Evolutionary conservation across 2,113 vertebrate species (phyloP), one percentile per base, ranked within the genome.

Genomic region (Mormyrus iriodes): DNA sequence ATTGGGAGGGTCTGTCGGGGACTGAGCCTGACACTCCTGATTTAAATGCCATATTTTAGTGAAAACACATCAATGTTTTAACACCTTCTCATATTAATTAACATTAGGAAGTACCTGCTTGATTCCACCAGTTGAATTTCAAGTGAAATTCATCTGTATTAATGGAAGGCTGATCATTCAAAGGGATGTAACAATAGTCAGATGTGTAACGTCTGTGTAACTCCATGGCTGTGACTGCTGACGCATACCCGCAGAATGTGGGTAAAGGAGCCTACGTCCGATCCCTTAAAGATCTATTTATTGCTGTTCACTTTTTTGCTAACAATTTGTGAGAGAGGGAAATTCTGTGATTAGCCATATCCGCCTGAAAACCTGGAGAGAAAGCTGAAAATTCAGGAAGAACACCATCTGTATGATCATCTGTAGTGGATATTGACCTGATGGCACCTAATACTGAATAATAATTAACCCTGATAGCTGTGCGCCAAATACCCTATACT

Each of bases 181-280:
- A 90, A 93, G 93, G 89, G 90, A 92, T 94, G 87, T 84, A 93
- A 94, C 94, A 94, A 94, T 94, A 95, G 94, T 95, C 93, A 93
- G 91, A 90, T 88, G 90, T 92, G 94, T 95, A 95, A 95, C 94
- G 17, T 65, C 9, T 27, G 0, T 3, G 17, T 35, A 76, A 42
- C 35, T 42, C 35, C 73, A 19, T 6, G 35, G 19, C 1, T 39
- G 35, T 39, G 61, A 69, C 27, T 19, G 31, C 35, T 19, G 31
- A 79, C 13, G 19, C 17, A 15, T 42, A 42, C 13, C 31, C 73
- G 42, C 73, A 42, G 35, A 79, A 79, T 42, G 35, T 39, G 73
- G 35, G 4, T 79, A 42, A 76, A 35, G 15, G 1, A 95, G 94
- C 93, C 90, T 92, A n/a, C 92, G 90, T 93, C 92, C 91, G 93